Base-by-base conservation (phyloP, 2,797 vertebrate genomes). In the Brachymystax lenok region DNA sequence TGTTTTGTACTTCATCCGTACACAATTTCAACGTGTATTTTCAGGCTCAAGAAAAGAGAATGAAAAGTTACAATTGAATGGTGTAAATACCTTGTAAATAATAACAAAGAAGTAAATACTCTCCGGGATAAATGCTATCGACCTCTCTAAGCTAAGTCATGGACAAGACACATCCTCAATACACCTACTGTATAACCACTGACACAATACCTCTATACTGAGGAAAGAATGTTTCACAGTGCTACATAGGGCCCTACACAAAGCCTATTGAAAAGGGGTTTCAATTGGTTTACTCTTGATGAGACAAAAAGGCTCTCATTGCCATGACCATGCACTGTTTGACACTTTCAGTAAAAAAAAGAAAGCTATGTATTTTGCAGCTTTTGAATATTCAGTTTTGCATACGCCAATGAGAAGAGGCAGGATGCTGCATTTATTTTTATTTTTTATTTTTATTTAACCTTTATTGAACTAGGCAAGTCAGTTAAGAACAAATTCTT, bases 231-330 rank as follows among this genome's bases (percentile, higher is more conserved):
- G 46, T 24, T 33, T 67, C 14, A 33, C 6, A 17, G 16, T 67
- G 64, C 3, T 17, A 16, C 6, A 33, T 13, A 67, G 30, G 27
- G 28, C 27, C 12, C 27, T 33, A 33, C 64, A 67, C 64, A 19
- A 67, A 67, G 28, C 28, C 64, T 19, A 67, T 92, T 88, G 92
- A 94, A 94, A 94, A 91, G 93, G 92, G 90, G 94, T 93, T 96
- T 96, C 95, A 94, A 95, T 95, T 90, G 94, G 95, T 94, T 95
- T 95, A 88, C 92, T 94, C 92, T 93, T 93, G 93, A 95, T 95
- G 94, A 94, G 91, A 92, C 93, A 94, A 91, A 93, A 93, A 92
- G 92, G 92, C 95, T 94, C 92, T 95, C 94, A 93, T 94, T 93
- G 94, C 92, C 89, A 80, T 76, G 76, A 88, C 89, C 64, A 16